These are phyloP conservation scores for Polymixis lichenea DNA, from an alignment of 2,888 invertebrate species.

Conservation along the genomic window DNA sequence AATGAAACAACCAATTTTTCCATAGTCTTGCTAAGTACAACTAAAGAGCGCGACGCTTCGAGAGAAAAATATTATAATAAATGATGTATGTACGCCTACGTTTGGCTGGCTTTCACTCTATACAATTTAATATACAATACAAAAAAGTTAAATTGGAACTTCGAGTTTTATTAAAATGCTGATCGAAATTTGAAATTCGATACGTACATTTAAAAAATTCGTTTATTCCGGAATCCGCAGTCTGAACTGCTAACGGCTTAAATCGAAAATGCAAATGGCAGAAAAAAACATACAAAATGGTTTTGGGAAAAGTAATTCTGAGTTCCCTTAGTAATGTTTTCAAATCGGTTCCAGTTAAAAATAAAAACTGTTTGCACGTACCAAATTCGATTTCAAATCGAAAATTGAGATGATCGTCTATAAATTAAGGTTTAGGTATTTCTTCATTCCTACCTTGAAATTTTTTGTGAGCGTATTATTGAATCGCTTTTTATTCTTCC, in stretches of 20 bases:
- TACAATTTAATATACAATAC: background rate
- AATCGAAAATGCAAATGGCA: slow-evolving; percentile 40
- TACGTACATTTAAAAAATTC: slow-evolving; percentile 19
- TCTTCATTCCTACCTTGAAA: background rate
- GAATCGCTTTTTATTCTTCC: background rate
- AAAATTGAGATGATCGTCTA: slow-evolving; percentile 17
- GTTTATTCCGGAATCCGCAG: slow-evolving; percentile 21
- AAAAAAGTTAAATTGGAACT: background rate
- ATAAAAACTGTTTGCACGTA: slow-evolving; percentile 41
- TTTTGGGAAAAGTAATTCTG: slow-evolving; percentile 35
- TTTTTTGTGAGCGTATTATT: background rate
- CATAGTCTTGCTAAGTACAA: background rate
- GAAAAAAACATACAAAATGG: slow-evolving; percentile 44
- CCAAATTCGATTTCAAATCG: slow-evolving; percentile 35
- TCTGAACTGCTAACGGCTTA: slow-evolving; percentile 16
- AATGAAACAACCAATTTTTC: no score
- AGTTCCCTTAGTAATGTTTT: slow-evolving; percentile 4
- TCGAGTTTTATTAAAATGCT: slow-evolving; percentile 28
- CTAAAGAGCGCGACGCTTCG: background rate
- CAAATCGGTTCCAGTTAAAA: slow-evolving; percentile 22
- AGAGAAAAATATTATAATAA: background rate
- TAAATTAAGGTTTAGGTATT: slow-evolving; percentile 18
- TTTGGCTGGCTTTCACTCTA: background rate
- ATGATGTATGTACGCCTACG: background rate
- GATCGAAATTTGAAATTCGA: slow-evolving; percentile 41